Evolutionary conservation across 2,888 invertebrate genomes (phyloP).

Genomic region (Heliconius charithonia): DNA sequence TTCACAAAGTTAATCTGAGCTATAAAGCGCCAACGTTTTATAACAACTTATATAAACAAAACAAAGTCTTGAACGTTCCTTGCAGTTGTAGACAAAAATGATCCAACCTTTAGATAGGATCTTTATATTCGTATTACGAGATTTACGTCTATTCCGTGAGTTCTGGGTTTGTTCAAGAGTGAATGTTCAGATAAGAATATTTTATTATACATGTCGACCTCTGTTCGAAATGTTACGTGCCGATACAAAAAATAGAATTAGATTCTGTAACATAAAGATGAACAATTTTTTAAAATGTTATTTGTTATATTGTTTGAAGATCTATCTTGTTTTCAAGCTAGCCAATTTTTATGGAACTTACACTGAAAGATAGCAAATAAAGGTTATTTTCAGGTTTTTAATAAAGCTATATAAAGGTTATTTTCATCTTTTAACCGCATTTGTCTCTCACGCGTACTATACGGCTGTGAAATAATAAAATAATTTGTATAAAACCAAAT

Average conservation of each 20-base stretch:
- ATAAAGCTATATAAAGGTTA: too few relatives aligned
- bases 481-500: too few relatives aligned
- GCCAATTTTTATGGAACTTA: too few relatives aligned
- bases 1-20: background rate
- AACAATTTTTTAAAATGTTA: background rate
- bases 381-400: too few relatives aligned
- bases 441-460: too few relatives aligned
- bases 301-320: background rate
- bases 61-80: background rate
- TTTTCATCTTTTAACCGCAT: too few relatives aligned
- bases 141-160: slow-evolving; percentile 26
- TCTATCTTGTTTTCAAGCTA: background rate
- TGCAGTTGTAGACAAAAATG: slow-evolving; percentile 4
- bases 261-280: background rate
- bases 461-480: too few relatives aligned
- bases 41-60: background rate
- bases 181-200: slow-evolving; percentile 29
- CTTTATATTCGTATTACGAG: slow-evolving; percentile 21
- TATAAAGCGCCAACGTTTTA: background rate
- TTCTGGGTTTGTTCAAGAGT: slow-evolving; percentile 28
- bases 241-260: slow-evolving; percentile 8
- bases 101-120: background rate
- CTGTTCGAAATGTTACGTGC: slow-evolving; percentile 1
- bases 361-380: too few relatives aligned
- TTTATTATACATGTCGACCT: slow-evolving; percentile 13